Evolutionary conservation across 2,888 invertebrate species (phyloP).

Genomic region (Tachina grossa): DNA sequence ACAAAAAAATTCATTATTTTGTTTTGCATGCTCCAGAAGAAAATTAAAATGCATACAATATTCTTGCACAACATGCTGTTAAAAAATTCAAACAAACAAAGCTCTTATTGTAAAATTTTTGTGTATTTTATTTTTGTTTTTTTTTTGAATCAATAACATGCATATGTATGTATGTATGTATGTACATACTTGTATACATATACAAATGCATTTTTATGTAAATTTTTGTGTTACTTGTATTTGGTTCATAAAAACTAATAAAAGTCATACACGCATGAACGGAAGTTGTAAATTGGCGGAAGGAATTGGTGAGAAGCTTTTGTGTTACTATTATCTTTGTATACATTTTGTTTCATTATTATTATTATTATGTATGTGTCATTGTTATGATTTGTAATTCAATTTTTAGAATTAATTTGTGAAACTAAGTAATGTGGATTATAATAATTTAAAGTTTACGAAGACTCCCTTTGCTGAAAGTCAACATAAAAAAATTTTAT

Average conservation of each 20-base stretch:
- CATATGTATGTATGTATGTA: background rate
- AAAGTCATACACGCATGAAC: conserved; percentile 56
- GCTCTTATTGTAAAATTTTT: background rate
- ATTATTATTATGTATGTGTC: background rate
- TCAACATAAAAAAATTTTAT: too few species aligned
- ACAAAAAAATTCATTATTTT: background rate
- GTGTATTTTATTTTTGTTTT: too few species aligned
- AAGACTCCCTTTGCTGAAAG: too few species aligned
- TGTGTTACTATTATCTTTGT: conserved; percentile 17
- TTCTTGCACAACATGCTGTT: conserved; percentile 30
- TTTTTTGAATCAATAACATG: conserved; percentile 8
- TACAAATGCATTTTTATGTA: background rate
- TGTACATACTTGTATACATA: background rate
- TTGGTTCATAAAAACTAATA: conserved; percentile 48
- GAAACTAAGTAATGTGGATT: background rate
- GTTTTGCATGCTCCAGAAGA: conserved; percentile 4
- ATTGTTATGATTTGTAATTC: background rate
- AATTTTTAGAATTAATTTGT: background rate
- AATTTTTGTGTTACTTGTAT: conserved; percentile 7
- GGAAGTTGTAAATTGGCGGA: conserved; percentile 70
- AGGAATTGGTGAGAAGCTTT: conserved; percentile 63
- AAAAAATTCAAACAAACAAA: background rate
- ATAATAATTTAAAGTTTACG: too few species aligned
- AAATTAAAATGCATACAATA: conserved; percentile 58
- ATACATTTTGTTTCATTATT: background rate